Percentiles rank a stretch among this genome's conserved stretches.
phyloP scores from a whole-genome alignment of 2,888 invertebrate genomes.

The Diaprepes abbreviatus region DNA sequence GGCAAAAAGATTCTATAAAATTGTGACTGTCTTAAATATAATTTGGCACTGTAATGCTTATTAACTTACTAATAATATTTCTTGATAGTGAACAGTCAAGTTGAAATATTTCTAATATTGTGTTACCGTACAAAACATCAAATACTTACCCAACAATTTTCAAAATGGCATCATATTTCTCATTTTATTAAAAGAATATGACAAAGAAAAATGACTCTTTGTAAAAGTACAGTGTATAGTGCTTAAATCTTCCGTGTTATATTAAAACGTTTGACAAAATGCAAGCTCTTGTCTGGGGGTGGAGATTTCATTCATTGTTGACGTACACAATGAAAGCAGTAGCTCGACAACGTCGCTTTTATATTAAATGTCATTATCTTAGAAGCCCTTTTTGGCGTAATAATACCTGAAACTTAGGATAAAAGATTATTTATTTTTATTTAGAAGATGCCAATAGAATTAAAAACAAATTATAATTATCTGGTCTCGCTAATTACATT shows the following conservation, averaged over 20 bases:
- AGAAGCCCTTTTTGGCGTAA: slow-evolving; percentile 24
- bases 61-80: no score
- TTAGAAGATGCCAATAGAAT: no score
- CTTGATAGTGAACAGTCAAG: no score
- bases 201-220: slow-evolving; percentile 43
- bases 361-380: slow-evolving; percentile 43
- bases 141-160: slow-evolving; percentile 3
- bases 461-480: no score
- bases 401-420: slow-evolving; percentile 22
- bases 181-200: slow-evolving; percentile 41
- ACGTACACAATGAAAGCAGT: slow-evolving; percentile 41
- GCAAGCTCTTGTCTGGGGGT: slow-evolving; percentile 62
- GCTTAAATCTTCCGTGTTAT: slow-evolving; percentile 59
- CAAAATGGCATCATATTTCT: slow-evolving; percentile 26
- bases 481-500: no score
- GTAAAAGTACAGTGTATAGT: slow-evolving; percentile 50
- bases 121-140: background rate
- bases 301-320: slow-evolving; percentile 54
- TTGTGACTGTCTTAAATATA: no score
- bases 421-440: slow-evolving; percentile 12
- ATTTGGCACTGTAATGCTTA: no score
- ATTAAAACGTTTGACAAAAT: slow-evolving; percentile 63
- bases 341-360: slow-evolving; percentile 39
- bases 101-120: background rate
- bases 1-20: no score